Evolutionary conservation across 2,888 invertebrate species (phyloP).

Genomic region (Petrolisthes cinctipes): DNA sequence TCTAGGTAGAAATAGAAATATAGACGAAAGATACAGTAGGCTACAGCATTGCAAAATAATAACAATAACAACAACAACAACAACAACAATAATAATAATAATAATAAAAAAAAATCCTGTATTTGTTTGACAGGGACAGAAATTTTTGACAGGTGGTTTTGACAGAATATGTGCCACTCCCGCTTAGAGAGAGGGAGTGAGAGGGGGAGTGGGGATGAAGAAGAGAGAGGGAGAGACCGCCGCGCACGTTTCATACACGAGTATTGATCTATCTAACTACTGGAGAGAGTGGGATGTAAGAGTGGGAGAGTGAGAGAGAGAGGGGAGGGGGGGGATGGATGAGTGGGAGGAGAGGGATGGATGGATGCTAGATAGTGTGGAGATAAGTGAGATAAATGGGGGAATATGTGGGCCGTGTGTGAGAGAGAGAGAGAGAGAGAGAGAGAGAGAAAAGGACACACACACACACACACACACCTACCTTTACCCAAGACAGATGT

Average conservation of each 20-base stretch:
- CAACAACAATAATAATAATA: too few relatives aligned
- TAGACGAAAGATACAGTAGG: too few relatives aligned
- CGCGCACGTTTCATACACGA: background rate
- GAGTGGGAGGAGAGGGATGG: background rate
- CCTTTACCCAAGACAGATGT: background rate
- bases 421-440: background rate
- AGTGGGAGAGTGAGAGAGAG: background rate
- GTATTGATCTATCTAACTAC: too few relatives aligned
- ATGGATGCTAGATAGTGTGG: background rate
- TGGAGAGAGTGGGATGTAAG: background rate
- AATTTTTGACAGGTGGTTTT: too few relatives aligned
- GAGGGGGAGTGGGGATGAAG: background rate
- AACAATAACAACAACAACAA: too few relatives aligned
- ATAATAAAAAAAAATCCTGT: too few relatives aligned
- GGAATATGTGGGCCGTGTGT: background rate
- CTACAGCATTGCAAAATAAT: too few relatives aligned
- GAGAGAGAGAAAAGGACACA: background rate
- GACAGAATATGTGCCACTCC: too few relatives aligned
- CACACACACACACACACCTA: too few relatives aligned
- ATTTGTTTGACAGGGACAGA: too few relatives aligned
- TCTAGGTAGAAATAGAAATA: too few relatives aligned
- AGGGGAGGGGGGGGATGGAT: background rate
- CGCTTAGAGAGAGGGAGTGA: background rate
- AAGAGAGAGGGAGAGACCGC: background rate
- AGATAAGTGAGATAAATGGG: background rate